phyloP scores from a whole-genome alignment of 2,113 vertebrate species.

The Porphyrio hochstetteri region DNA sequence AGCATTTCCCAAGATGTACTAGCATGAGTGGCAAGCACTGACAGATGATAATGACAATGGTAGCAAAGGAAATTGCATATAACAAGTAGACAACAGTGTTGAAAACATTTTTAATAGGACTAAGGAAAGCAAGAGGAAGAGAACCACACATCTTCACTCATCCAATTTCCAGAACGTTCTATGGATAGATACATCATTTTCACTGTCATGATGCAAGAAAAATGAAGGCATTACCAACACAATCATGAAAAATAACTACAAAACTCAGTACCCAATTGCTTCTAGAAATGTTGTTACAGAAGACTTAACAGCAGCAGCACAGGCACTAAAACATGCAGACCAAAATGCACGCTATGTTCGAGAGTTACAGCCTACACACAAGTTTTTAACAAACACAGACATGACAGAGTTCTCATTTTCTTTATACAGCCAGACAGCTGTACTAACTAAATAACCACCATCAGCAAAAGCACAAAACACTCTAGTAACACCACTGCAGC shows the following conservation, averaged over 20 bases:
- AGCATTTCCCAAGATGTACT: background rate
- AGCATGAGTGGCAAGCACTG: background rate
- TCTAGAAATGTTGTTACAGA: background rate
- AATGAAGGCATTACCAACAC: background rate
- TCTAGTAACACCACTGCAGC: background rate
- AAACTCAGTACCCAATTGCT: background rate
- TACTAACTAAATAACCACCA: background rate
- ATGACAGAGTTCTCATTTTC: background rate
- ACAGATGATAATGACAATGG: background rate
- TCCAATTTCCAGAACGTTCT: background rate
- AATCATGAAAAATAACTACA: background rate
- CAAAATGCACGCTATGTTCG: background rate
- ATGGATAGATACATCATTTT: background rate
- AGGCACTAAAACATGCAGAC: background rate
- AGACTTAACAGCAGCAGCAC: background rate
- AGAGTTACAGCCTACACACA: background rate
- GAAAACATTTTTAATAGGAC: background rate
- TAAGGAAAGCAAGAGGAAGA: background rate
- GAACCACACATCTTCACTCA: background rate
- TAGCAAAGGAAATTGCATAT: background rate
- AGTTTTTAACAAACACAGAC: background rate
- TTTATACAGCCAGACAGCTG: background rate
- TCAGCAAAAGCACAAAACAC: background rate
- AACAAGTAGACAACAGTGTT: background rate
- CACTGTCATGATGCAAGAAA: background rate